Evolutionary conservation across 2,888 invertebrate genomes (phyloP).

Genomic region (Plemyria rubiginata): DNA sequence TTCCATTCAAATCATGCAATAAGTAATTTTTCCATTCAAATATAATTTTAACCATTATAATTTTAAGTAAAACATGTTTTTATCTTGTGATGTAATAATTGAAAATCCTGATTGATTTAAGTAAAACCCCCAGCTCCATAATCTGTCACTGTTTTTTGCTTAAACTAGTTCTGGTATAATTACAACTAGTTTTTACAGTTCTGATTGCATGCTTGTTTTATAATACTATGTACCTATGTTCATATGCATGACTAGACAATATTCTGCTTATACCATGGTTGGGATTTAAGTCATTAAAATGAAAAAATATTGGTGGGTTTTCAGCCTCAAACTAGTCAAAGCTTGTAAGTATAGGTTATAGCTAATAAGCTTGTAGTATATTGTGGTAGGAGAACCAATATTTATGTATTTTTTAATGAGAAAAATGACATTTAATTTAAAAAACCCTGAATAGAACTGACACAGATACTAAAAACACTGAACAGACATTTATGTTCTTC

Average conservation of each 20-base stretch:
- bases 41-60: background rate
- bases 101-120: conserved; percentile 13
- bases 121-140: conserved; percentile 5
- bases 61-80: conserved; percentile 2
- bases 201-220: conserved; percentile 4
- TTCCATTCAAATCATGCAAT: background rate
- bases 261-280: background rate
- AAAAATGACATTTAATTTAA: no score
- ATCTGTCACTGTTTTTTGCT: conserved; percentile 12
- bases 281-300: background rate
- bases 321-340: no score
- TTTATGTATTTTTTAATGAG: no score
- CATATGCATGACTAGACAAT: conserved; percentile 15
- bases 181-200: conserved; percentile 23
- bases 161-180: conserved; percentile 17
- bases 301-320: no score
- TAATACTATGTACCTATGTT: background rate
- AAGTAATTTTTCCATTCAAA: conserved; percentile 2
- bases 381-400: no score
- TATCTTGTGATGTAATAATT: conserved; percentile 1
- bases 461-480: no score
- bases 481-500: no score
- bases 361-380: no score
- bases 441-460: no score
- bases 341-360: no score